Base-by-base conservation (phyloP, 2,113 vertebrate species). In the Dasypus novemcinctus region DNA sequence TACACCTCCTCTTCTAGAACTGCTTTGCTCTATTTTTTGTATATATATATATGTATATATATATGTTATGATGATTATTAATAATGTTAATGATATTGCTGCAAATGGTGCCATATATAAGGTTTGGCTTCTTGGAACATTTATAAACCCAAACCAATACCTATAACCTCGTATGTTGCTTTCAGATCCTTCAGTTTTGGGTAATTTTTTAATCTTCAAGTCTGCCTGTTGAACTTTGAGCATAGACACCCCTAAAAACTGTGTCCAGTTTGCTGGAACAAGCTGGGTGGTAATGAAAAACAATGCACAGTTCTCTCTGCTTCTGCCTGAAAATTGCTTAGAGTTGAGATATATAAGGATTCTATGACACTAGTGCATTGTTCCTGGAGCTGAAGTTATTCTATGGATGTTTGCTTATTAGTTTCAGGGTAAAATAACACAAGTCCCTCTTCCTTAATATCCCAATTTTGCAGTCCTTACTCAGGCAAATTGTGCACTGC, bases 21-120 rank as follows among this genome's bases (percentile, higher is more conserved):
- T 97, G 95, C 95, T 98, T 98, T 97, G 97, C 98, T 98, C 97
- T 98, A 98, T 98, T 98, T 98, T 98, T 98, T 98, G 98, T 90
- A 94, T 98, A 98, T 96, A 98, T 98, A 98, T 90, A 94, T 98
- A 98, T 98, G 98, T 90, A 94, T 98, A 98, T 93, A 98, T 97
- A 97, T 98, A 96, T 98, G 49, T 87, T 98, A 98, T 96, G 96
- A 97, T 81, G 94, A 97, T 95, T 98, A 98, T 97, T 98, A 97
- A 97, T 98, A 97, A 97, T 97, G 96, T 72, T 98, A 97, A 41
- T 91, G 96, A 97, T 97, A 96, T 96, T 98, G 97, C 97, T 98
- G 98, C 96, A 98, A 98, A 97, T 7, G 94, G 98, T 98, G 98
- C 98, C 98, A 97, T 98, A 97, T 96, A 94, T 96, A 80, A 97